Evolutionary conservation across 2,113 vertebrate genomes (phyloP), one percentile per base, ranked within the genome.

Genomic region (Tamias sibiricus): DNA sequence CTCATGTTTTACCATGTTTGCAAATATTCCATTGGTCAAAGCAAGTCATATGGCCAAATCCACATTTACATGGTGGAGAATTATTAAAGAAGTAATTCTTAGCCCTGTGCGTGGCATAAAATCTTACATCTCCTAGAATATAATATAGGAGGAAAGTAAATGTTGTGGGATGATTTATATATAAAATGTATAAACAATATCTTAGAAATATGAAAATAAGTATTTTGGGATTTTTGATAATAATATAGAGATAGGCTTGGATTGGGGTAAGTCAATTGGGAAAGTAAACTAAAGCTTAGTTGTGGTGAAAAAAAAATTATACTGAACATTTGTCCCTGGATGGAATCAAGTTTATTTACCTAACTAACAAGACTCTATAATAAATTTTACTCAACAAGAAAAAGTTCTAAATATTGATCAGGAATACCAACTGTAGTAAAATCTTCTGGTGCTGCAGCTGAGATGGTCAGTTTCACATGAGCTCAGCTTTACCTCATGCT

Each of bases 361-460:
- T 24, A 81, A 2, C 19, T 85, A 59, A 85, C 76, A 37, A 82
- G 44, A 74, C 12, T 79, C 30, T 62, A n/a, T 32, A 88, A 57
- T 75, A 91, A 64, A 80, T 91, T 95, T 85, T 52, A 91, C 30
- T 59, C 77, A 47, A 82, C 32, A 79, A 89, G 59, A 20, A 80
- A 28, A 85, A 40, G 2, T 69, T 89, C 37, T 74, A 68, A 72
- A 42, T 69, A 71, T n/a, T 59, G 35, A 35, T 42, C 54, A 74
- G 42, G 28, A 80, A 69, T 76, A 26, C 42, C 47, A 77, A 57
- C 26, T 77, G 20, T 9, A 42, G 35, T 44, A 26, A 91, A 19
- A 57, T 0, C 3, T 59, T 40, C n/a, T 35, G 6, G 4, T 62
- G 10, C 42, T 47, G 12, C 12, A 24, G 7, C 2, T 62, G 32